These are phyloP conservation scores for Periophthalmus magnuspinnatus DNA, from an alignment of 2,797 vertebrate genomes.

Conservation along the genomic window DNA sequence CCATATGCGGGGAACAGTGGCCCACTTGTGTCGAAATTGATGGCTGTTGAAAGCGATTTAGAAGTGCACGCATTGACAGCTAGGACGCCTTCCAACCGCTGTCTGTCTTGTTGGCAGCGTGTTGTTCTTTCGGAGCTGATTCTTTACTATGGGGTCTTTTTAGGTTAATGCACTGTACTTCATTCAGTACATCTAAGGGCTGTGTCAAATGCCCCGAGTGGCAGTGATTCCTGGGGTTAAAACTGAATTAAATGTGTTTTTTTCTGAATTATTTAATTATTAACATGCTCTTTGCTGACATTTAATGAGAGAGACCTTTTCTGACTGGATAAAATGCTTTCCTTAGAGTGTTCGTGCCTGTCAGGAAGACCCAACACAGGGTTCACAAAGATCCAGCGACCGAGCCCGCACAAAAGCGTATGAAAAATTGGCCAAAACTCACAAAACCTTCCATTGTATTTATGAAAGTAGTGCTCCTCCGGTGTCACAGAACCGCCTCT, in stretches of 20 bases:
- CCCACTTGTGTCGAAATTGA: constrained; percentile 22
- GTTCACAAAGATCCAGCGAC: too few relatives aligned
- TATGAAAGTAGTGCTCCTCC: too few relatives aligned
- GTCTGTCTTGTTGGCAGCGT: constrained; percentile 3
- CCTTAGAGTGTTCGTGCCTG: constrained; percentile 47
- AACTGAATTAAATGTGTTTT: constrained; percentile 49
- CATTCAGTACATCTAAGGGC: constrained; percentile 9
- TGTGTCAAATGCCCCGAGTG: constrained; percentile 16
- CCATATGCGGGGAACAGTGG: constrained; percentile 7
- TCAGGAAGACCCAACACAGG: constrained; percentile 35
- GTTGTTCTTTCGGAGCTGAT: not conserved
- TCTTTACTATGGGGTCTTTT: constrained; percentile 14
- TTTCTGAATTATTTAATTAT: constrained; percentile 61
- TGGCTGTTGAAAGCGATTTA: constrained; percentile 24
- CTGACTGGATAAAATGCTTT: constrained; percentile 43
- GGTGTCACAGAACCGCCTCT: too few relatives aligned
- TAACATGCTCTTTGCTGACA: constrained; percentile 70
- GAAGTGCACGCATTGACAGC: not conserved
- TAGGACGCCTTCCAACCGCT: not conserved
- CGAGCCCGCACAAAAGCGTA: too few relatives aligned
- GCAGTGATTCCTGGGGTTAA: constrained; percentile 18
- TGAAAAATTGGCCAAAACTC: too few relatives aligned
- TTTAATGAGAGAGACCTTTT: constrained; percentile 77
- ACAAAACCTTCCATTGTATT: too few relatives aligned
- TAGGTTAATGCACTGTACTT: constrained; percentile 18